Evolutionary conservation across 2,113 vertebrate species (phyloP).

Genomic region (Nyctibius bracteatus): DNA sequence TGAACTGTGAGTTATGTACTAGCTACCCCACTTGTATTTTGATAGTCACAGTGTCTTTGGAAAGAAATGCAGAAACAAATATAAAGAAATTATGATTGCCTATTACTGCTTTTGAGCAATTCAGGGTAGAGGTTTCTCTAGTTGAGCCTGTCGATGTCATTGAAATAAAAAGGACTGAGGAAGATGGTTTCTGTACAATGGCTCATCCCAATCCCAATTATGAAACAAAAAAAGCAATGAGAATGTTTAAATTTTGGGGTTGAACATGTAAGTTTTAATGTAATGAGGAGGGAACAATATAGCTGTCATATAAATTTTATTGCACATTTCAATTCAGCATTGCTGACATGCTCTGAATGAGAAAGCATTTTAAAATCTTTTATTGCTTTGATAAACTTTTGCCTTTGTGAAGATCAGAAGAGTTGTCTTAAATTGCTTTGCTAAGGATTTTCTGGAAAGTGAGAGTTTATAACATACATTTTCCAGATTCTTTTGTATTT

Average conservation of each 20-base stretch:
- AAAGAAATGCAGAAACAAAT: neutral
- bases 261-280: neutral
- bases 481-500: neutral
- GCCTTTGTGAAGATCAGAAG: neutral
- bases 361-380: neutral
- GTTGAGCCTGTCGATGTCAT: neutral
- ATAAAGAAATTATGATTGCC: neutral
- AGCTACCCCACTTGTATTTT: neutral
- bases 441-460: neutral
- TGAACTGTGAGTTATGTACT: neutral
- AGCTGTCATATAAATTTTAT: constrained; percentile 30
- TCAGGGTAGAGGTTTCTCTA: neutral
- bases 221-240: neutral
- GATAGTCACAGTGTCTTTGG: neutral
- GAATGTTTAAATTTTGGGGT: neutral
- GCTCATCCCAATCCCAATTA: neutral
- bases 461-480: neutral
- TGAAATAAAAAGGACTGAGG: neutral
- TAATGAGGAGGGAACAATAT: neutral
- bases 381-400: constrained; percentile 26
- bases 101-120: neutral
- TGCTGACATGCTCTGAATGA: neutral
- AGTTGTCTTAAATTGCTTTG: neutral
- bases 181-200: neutral
- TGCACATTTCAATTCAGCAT: neutral